phyloP scores from a whole-genome alignment of 2,888 invertebrate species.

The Drosophila antonietae region DNA sequence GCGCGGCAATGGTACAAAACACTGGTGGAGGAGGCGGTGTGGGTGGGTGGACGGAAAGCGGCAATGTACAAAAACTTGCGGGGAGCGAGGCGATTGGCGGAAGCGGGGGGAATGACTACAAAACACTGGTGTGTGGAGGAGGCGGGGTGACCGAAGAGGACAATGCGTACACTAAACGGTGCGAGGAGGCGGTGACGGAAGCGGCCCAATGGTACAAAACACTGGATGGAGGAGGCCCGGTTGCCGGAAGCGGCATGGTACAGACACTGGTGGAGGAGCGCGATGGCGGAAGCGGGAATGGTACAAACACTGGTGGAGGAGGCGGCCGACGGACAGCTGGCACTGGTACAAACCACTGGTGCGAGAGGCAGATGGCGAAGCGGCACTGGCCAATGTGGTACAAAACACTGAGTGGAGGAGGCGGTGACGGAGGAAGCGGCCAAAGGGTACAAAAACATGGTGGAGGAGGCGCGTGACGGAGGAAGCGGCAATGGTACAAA shows the following conservation, averaged over 20 bases:
- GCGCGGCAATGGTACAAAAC: not conserved
- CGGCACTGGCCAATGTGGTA: not conserved
- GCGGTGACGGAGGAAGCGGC: no score
- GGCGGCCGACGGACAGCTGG: not conserved
- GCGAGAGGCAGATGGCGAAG: no score
- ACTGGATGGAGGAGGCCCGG: no score
- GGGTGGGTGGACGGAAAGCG: no score
- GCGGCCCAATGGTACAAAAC: not conserved
- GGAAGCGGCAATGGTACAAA: not conserved
- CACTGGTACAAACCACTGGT: not conserved
- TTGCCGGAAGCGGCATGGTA: no score
- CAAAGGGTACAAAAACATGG: not conserved
- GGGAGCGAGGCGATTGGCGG: no score
- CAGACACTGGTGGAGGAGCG: not conserved
- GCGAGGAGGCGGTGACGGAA: not conserved
- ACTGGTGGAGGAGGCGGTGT: not conserved
- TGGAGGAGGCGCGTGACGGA: not conserved
- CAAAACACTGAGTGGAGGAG: not conserved
- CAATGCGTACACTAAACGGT: no score
- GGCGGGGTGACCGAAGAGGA: no score
- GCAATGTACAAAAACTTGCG: not conserved
- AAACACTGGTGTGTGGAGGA: no score
- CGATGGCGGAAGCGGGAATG: not conserved
- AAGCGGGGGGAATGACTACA: no score
- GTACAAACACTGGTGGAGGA: not conserved